These are phyloP conservation scores for Cremastobaeus sp. DNA, from an alignment of 2,888 invertebrate species.

Conservation along the genomic window DNA sequence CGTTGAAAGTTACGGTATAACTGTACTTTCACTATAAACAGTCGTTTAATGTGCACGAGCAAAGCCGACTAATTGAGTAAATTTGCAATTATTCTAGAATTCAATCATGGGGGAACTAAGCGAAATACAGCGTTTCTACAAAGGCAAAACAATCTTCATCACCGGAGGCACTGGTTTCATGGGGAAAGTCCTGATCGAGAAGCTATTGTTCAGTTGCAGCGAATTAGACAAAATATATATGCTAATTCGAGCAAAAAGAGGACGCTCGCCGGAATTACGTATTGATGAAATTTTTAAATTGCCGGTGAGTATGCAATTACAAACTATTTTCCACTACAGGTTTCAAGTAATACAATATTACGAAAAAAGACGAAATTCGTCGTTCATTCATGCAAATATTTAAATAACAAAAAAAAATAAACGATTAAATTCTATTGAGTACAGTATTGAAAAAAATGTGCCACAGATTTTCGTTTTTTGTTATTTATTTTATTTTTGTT, in stretches of 20 bases:
- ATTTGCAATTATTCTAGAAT: constrained; percentile 32
- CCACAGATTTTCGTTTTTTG: too few relatives aligned
- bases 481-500: too few relatives aligned
- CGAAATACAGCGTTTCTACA: constrained; percentile 70
- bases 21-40: too few relatives aligned
- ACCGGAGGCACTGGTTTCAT: constrained; percentile 78
- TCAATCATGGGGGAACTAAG: constrained; percentile 64
- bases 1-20: background rate
- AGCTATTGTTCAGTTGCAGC: constrained; percentile 75
- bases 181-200: constrained; percentile 79
- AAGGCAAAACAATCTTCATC: constrained; percentile 75
- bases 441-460: too few relatives aligned
- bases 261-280: constrained; percentile 73
- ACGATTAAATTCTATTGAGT: too few relatives aligned
- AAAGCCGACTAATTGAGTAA: background rate
- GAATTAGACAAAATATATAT: constrained; percentile 77
- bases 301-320: constrained; percentile 64
- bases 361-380: background rate
- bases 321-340: background rate
- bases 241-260: constrained; percentile 76
- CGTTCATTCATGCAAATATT: background rate
- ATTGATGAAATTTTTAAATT: constrained; percentile 76
- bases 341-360: too few relatives aligned
- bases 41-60: too few relatives aligned
- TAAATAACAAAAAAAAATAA: too few relatives aligned